These are phyloP conservation scores for Sarcophaga subvicina DNA, from an alignment of 2,888 invertebrate genomes.

Conservation along the genomic window DNA sequence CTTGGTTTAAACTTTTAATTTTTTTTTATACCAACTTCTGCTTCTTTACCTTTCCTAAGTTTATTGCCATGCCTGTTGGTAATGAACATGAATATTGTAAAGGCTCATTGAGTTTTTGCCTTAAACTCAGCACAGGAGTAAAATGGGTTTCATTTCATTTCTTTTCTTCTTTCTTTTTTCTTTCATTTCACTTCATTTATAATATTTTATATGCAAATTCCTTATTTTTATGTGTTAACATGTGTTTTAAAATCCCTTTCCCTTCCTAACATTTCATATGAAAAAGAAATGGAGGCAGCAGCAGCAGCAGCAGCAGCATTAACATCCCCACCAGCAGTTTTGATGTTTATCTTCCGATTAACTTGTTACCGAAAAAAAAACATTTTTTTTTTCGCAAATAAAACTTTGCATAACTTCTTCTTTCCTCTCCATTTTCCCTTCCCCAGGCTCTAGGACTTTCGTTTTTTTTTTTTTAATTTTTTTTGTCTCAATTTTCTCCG, in stretches of 20 bases:
- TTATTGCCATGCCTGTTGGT: not conserved
- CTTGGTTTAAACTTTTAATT: not conserved
- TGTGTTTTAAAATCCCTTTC: slow-evolving; percentile 40
- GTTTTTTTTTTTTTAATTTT: not conserved
- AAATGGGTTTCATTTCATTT: too few species aligned
- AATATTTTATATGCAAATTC: slow-evolving; percentile 52
- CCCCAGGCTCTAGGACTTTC: not conserved
- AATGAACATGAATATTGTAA: not conserved
- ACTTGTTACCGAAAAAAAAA: slow-evolving; percentile 50
- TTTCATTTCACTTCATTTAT: slow-evolving; percentile 6
- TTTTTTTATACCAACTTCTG: not conserved
- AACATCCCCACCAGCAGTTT: not conserved
- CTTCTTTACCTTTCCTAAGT: not conserved
- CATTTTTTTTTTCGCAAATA: slow-evolving; percentile 16
- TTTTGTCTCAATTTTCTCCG: not conserved
- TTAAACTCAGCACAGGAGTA: not conserved
- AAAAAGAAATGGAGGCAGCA: too few species aligned
- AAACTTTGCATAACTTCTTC: slow-evolving; percentile 48
- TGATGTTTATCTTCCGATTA: slow-evolving; percentile 66
- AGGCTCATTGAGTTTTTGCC: not conserved
- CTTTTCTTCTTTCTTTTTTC: too few species aligned
- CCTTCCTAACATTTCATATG: not conserved
- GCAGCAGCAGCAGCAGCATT: not conserved
- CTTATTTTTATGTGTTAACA: slow-evolving; percentile 60
- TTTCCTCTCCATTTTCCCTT: not conserved